Evolutionary conservation across 2,888 invertebrate species (phyloP), one percentile per base, ranked within the genome.

Genomic region (Drosophila nr. fundita): DNA sequence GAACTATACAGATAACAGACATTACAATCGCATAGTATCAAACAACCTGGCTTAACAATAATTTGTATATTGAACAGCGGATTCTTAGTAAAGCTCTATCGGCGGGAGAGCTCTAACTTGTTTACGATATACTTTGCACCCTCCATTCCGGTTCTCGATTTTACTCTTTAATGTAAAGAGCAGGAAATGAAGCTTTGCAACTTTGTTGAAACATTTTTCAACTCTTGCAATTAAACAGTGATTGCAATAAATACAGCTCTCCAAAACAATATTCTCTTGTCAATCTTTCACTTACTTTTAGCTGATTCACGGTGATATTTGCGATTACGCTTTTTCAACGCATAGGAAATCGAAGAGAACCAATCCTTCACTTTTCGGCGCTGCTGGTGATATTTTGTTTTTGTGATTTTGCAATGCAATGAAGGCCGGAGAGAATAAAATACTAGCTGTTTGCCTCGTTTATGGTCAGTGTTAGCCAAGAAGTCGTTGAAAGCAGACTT

Each of bases 391-490:
- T 34, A 13, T 13, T 34, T 34, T 34, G 13, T 13, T 34, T 0
- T 4, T 13, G 0, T 13, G 5, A 15, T 36, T 15, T 7, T 0
- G 15, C 15, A 36, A 2, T 7, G 6, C 6, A 1, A 27, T 1
- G 7, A 15, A 49, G 13, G 8, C 7, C 27, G 0, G 15, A 8
- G 27, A 11, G 21, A 24, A 55, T 53, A 32, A 34, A 73, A 55
- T 38, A 36, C 18, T 15, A 18, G 5, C 27, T 11, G 29, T 4
- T 5, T 27, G 13, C 27, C 18, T 4, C 8, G 24, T 5, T 30
- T 6, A 15, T 10, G 24, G 27, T 73, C 42, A 73, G 67, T 73
- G 8, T 54, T 50, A 1, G 2, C 0, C 42, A 27, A 4, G 8
- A 8, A 61, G 6, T 32, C 34, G 18, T 13, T 18, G n/a, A 2